Percentiles rank a stretch among this genome's conserved stretches.
These are phyloP conservation scores for Ennomos fuscantarius DNA, from an alignment of 2,888 invertebrate genomes.

Conservation along the genomic window DNA sequence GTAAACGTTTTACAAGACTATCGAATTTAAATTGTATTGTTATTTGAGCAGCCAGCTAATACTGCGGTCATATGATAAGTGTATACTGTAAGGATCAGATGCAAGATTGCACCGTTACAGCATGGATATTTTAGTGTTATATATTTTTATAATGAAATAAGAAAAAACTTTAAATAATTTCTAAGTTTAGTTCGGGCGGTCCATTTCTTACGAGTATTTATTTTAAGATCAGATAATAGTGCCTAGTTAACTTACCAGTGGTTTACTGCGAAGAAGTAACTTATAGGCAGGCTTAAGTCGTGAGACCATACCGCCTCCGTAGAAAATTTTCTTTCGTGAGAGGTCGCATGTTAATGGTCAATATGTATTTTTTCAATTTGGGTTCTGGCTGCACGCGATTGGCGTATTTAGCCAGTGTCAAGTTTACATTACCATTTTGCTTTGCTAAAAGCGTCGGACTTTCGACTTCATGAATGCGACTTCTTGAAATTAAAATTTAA, in stretches of 20 bases:
- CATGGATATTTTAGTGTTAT: constrained; percentile 77
- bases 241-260: neutral
- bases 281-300: no score
- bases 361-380: no score
- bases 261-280: constrained; percentile 1
- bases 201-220: constrained; percentile 58
- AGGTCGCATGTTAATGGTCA: no score
- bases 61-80: constrained; percentile 35
- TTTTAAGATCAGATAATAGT: constrained; percentile 39
- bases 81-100: constrained; percentile 64
- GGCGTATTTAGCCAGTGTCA: no score
- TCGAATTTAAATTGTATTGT: neutral
- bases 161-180: constrained; percentile 59
- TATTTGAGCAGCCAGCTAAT: constrained; percentile 42
- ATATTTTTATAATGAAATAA: constrained; percentile 77
- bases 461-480: no score
- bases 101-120: constrained; percentile 73
- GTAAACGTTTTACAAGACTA: no score
- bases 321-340: no score
- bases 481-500: no score
- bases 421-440: no score
- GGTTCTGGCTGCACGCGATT: no score
- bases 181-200: constrained; percentile 55
- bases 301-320: no score
- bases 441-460: no score